phyloP scores from a whole-genome alignment of 2,113 vertebrate genomes.

The Aspiorhynchus laticeps region DNA sequence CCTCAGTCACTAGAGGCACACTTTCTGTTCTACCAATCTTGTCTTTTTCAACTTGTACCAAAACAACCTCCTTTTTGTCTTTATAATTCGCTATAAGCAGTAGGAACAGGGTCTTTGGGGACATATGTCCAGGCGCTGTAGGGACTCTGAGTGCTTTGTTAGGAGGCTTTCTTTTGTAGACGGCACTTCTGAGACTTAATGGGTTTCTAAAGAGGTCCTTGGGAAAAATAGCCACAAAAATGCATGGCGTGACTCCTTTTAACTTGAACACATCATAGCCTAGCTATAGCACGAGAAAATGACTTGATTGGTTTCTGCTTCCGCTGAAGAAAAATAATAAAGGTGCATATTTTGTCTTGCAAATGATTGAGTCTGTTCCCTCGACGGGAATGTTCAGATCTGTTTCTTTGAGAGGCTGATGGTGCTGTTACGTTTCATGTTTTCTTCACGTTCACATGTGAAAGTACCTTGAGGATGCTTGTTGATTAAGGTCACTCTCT shows the following conservation, averaged over 20 bases:
- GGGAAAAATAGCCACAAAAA: neutral
- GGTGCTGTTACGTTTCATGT: neutral
- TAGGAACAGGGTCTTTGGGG: neutral
- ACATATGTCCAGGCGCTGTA: neutral
- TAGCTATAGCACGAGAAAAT: neutral
- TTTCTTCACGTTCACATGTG: neutral
- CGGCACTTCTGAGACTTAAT: slow-evolving; percentile 27
- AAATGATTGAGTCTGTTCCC: neutral
- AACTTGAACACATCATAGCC: neutral
- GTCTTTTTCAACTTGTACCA: neutral
- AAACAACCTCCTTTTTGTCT: neutral
- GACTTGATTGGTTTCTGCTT: neutral
- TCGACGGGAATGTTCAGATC: neutral
- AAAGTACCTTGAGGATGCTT: slow-evolving; percentile 19
- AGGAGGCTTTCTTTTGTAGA: slow-evolving; percentile 11
- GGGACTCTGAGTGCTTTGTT: neutral
- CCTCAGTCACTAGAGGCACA: neutral
- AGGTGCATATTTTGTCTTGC: neutral
- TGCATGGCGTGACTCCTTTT: neutral
- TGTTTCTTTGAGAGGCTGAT: neutral
- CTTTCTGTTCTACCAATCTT: neutral
- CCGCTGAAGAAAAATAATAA: neutral
- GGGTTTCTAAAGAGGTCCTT: neutral
- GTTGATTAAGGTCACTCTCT: slow-evolving; percentile 26
- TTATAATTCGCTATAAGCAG: neutral